Evolutionary conservation across 1,140 invertebrate genomes (phyloP), one percentile per base, ranked within the genome.

Genomic region (Drosophila aff.): DNA sequence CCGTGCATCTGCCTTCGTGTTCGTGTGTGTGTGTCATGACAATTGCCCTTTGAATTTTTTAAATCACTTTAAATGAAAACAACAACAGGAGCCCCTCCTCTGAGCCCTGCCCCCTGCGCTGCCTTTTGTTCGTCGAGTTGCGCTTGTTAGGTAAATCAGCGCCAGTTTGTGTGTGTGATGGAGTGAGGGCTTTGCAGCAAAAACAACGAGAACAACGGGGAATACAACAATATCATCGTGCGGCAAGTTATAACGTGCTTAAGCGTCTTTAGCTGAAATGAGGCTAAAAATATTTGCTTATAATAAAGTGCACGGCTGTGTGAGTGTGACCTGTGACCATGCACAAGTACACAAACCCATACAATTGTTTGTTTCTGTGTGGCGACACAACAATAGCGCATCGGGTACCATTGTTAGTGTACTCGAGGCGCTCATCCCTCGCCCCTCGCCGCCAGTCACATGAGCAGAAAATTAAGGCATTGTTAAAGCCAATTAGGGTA

Each of bases 21-120:
- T 50, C 47, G 26, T 63, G 43, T 80, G 76, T 80, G 60, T 79
- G 75, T 78, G 66, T 63, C 50, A 73, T 76, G 79, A 90, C 85
- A 90, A 90, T 90, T 91, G 85, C 86, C 85, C 85, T 90, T 90
- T 90, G 82, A 82, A 90, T 90, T 90, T 90, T 89, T 90, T 85
- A 90, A 90, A 90, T 90, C 86, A 90, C 79, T 90, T 90, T 85
- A 90, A 90, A 91, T 79, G 86, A 90, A 90, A 89, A 89, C 86
- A 90, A 89, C 82, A 90, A 85, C 85, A 79, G 75, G 50, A 82
- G 68, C 50, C 59, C 61, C 61, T 26, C 58, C 31, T 47, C 8
- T 38, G 21, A 57, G 36, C 8, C 21, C 33, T 55, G 33, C 26
- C 57, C 65, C 44, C 15, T 47, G 50, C 57, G 40, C 67, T 61